These are phyloP conservation scores for Brachionus paranguensis DNA, from an alignment of 1,140 invertebrate species.

Conservation along the genomic window DNA sequence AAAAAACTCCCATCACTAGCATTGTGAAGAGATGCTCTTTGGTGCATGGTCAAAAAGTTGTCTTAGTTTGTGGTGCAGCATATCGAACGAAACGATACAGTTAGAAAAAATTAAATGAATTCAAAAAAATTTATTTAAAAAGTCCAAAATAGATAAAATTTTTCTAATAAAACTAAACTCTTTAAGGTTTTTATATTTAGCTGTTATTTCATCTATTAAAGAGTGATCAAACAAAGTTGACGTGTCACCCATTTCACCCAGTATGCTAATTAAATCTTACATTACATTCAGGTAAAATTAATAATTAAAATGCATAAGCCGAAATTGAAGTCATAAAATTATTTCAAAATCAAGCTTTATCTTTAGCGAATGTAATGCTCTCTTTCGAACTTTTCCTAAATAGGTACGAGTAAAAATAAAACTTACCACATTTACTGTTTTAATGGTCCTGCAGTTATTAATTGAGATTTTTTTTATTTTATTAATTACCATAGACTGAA, in stretches of 20 bases:
- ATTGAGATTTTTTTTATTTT: background rate
- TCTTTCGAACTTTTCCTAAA: background rate
- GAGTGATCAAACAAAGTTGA: constrained; percentile 82
- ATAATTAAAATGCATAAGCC: background rate
- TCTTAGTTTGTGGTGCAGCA: too few relatives aligned
- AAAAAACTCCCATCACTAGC: too few relatives aligned
- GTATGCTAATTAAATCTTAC: background rate
- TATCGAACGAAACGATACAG: too few relatives aligned
- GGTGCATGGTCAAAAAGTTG: too few relatives aligned
- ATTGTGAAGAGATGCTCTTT: too few relatives aligned
- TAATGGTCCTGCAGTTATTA: background rate
- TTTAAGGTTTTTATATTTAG: constrained; percentile 7
- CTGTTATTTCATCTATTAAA: constrained; percentile 60
- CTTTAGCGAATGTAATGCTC: background rate
- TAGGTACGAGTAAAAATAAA: background rate
- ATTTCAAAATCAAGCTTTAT: background rate
- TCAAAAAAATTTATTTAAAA: background rate
- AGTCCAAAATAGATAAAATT: background rate
- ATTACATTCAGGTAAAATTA: background rate
- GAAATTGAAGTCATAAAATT: background rate
- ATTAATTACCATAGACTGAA: background rate
- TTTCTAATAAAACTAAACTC: background rate
- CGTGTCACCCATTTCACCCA: constrained; percentile 79
- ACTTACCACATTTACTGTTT: background rate
- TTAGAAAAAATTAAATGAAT: background rate